Conservation (phyloP, 2,888 invertebrate genomes). For the Operophtera brumata region DNA sequence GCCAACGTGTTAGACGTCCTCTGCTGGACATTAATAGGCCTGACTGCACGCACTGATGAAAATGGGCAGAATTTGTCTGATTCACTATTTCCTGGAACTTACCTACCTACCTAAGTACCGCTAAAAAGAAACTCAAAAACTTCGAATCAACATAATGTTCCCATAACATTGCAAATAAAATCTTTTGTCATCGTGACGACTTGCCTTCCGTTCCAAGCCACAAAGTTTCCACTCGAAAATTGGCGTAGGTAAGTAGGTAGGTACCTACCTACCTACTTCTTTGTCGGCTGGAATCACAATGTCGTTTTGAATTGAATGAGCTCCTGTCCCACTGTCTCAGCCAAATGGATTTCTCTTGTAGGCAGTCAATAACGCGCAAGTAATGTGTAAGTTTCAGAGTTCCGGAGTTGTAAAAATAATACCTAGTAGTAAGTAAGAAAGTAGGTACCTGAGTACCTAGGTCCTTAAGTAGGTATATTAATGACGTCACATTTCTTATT, state of each 20-base stretch:
- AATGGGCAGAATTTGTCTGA: no score
- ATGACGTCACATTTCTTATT: no score
- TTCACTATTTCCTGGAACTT: no score
- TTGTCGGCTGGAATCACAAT: slow-evolving; percentile 24
- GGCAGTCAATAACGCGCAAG: slow-evolving; percentile 37
- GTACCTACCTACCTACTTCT: slow-evolving; percentile 5
- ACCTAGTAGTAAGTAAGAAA: no score
- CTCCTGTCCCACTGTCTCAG: slow-evolving; percentile 27
- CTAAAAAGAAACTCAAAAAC: slow-evolving; percentile 30
- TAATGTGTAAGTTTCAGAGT: slow-evolving; percentile 28
- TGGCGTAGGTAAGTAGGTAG: slow-evolving; percentile 18
- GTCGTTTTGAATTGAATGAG: slow-evolving; percentile 28
- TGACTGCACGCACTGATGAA: no score
- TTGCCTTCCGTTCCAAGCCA: slow-evolving; percentile 11
- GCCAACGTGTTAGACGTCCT: no score
- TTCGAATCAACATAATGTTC: slow-evolving; percentile 8
- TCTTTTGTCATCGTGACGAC: slow-evolving; percentile 23
- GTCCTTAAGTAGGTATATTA: background rate
- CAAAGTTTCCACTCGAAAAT: slow-evolving; percentile 25
- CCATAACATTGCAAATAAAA: slow-evolving; percentile 27
- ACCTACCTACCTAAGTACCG: background rate
- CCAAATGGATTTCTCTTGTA: slow-evolving; percentile 46
- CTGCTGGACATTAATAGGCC: no score
- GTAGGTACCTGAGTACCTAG: no score
- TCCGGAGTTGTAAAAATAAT: slow-evolving; percentile 10